Evolutionary conservation across 2,113 vertebrate genomes (phyloP).

Genomic region (Myiozetetes cayanensis): DNA sequence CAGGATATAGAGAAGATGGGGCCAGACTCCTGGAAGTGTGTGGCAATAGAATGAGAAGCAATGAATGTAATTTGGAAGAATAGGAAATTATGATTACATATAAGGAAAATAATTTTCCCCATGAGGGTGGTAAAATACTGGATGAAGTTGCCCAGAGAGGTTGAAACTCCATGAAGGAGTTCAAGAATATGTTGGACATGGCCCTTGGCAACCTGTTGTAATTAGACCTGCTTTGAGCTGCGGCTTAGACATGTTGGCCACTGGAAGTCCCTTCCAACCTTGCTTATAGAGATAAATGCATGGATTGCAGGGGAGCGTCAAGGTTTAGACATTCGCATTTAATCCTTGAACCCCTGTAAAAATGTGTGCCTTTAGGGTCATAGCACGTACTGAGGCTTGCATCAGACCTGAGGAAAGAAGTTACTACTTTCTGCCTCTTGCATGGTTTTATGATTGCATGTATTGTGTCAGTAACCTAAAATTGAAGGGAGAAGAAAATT

Average conservation of each 20-base stretch:
- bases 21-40: background rate
- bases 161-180: background rate
- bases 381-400: background rate
- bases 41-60: background rate
- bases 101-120: background rate
- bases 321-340: background rate
- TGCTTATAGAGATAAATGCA: background rate
- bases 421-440: background rate
- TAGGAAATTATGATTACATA: background rate
- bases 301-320: background rate
- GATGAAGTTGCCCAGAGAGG: background rate
- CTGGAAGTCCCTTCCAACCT: background rate
- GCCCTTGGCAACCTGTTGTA: background rate
- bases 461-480: background rate
- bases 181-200: rapidly evolving
- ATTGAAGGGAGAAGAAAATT: background rate
- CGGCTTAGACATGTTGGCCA: rapidly evolving
- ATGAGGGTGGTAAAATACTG: background rate
- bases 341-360: background rate
- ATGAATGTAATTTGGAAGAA: background rate
- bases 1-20: background rate
- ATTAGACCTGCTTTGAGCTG: background rate
- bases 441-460: background rate
- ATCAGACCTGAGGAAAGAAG: background rate
- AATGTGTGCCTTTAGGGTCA: background rate